Evolutionary conservation across 1,140 invertebrate genomes (phyloP).

Genomic region (Magallana ariakensis): DNA sequence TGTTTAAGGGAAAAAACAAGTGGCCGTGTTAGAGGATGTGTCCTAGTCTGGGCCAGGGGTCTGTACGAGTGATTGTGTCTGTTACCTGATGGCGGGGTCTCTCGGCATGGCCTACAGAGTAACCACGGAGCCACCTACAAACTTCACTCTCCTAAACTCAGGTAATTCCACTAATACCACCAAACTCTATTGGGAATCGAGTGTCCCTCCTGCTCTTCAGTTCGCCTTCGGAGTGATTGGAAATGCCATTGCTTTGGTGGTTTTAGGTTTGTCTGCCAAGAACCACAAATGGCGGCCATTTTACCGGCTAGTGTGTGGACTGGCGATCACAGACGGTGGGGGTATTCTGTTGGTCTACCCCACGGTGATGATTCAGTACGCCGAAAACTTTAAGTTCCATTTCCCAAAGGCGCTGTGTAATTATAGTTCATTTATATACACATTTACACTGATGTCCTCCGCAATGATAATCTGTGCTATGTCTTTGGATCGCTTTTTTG

Average conservation of each 20-base stretch:
- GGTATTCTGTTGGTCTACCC: constrained; percentile 69
- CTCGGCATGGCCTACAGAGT: too few relatives aligned
- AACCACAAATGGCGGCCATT: constrained; percentile 66
- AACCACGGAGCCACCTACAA: too few relatives aligned
- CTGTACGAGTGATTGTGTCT: too few relatives aligned
- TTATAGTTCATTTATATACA: constrained; percentile 78
- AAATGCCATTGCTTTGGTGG: constrained; percentile 64
- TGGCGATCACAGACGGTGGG: constrained; percentile 69
- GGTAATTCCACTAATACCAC: neutral
- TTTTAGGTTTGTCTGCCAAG: constrained; percentile 60
- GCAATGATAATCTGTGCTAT: constrained; percentile 78
- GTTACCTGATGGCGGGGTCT: too few relatives aligned
- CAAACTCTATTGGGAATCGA: neutral
- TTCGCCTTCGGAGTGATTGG: constrained; percentile 67
- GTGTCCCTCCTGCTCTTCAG: constrained; percentile 50
- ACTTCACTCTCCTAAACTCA: neutral
- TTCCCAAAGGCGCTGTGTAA: constrained; percentile 70
- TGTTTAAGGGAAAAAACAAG: too few relatives aligned
- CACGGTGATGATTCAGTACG: constrained; percentile 67
- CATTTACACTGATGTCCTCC: constrained; percentile 76
- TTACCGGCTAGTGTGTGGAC: constrained; percentile 68
- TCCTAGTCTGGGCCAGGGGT: too few relatives aligned
- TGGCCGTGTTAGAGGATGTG: too few relatives aligned
- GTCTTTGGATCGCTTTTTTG: constrained; percentile 78
- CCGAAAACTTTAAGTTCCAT: constrained; percentile 63